phyloP scores from a whole-genome alignment of 2,797 vertebrate genomes.

The Vireo griseus region DNA sequence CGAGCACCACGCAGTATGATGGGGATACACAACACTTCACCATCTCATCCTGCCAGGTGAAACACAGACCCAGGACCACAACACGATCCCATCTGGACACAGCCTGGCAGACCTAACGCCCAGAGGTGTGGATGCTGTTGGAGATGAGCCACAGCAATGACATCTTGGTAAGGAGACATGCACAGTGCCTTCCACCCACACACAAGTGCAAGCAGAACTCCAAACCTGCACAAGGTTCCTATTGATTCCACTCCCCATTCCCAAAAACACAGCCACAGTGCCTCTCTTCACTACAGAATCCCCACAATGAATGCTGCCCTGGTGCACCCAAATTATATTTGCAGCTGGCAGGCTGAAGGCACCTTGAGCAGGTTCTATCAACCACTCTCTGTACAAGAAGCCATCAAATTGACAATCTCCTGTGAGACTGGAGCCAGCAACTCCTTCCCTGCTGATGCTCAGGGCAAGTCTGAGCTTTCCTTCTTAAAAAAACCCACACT shows the following conservation, averaged over 20 bases:
- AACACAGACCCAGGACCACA: neutral
- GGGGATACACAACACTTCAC: neutral
- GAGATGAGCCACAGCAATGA: rapidly evolving
- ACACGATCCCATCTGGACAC: rapidly evolving
- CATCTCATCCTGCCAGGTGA: rapidly evolving
- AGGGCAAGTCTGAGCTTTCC: neutral
- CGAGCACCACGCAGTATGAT: neutral
- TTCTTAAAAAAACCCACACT: neutral
- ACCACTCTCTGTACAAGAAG: neutral
- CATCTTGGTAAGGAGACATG: rapidly evolving
- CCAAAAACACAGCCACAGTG: neutral
- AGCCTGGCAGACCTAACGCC: neutral
- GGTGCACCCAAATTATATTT: too few species aligned
- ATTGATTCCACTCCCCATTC: rapidly evolving
- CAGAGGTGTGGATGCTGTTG: neutral
- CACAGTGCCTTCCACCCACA: neutral
- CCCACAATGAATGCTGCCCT: neutral
- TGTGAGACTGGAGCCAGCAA: neutral
- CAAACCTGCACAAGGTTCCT: neutral
- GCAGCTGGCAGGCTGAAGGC: neutral
- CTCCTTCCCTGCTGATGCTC: neutral
- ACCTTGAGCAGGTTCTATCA: neutral
- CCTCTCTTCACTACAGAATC: neutral
- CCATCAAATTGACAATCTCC: neutral
- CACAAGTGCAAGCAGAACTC: neutral